Evolutionary conservation across 1,140 invertebrate genomes (phyloP).

Genomic region (Phymastichus coffea): DNA sequence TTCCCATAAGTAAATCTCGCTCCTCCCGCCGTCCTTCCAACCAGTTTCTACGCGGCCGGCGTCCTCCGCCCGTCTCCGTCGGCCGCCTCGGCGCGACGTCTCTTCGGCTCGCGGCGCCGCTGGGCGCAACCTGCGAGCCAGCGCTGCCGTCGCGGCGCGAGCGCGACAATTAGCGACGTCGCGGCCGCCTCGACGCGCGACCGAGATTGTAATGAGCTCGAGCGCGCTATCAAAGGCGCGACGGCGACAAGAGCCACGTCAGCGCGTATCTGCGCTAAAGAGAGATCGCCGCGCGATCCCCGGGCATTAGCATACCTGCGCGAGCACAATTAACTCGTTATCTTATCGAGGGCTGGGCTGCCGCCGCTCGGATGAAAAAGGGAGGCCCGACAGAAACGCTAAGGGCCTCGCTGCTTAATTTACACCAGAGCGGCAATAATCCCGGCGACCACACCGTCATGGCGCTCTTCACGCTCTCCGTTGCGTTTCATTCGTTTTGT

Average conservation of each 20-base stretch:
- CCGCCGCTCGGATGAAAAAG: too few species aligned
- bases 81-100: neutral
- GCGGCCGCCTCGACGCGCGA: too few species aligned
- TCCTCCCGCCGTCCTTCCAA: conserved; percentile 34
- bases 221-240: conserved; percentile 52
- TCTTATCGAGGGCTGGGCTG: conserved; percentile 50
- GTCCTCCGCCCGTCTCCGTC: neutral
- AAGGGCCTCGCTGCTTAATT: conserved; percentile 57
- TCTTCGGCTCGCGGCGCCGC: neutral
- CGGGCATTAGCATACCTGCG: conserved; percentile 55
- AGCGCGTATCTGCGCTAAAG: too few species aligned
- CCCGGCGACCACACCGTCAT: too few species aligned
- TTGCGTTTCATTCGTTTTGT: neutral
- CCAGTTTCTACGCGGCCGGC: conserved; percentile 28
- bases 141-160: too few species aligned
- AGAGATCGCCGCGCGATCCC: conserved; percentile 49
- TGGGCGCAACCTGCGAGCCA: neutral
- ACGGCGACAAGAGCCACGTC: conserved; percentile 48
- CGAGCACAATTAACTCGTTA: conserved; percentile 60
- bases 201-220: conserved; percentile 54
- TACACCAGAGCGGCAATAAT: too few species aligned
- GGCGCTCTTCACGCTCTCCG: neutral
- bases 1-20: conserved; percentile 50
- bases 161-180: neutral
- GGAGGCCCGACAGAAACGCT: too few species aligned